Evolutionary conservation across 1,140 invertebrate species (phyloP).

Genomic region (Pissodes strobi): DNA sequence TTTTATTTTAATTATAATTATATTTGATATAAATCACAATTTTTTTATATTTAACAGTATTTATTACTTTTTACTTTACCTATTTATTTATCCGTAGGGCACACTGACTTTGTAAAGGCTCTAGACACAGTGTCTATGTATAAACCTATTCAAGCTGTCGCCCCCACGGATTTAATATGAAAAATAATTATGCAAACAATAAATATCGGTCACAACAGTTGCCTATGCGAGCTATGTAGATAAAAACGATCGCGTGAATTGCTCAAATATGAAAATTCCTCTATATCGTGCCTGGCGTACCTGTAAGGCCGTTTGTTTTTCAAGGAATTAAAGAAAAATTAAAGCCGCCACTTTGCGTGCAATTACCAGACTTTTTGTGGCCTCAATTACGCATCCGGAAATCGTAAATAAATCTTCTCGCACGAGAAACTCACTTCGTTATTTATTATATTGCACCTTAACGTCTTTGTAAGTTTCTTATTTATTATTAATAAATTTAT

Average conservation of each 20-base stretch:
- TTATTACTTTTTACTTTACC: too few species aligned
- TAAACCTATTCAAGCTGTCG: too few species aligned
- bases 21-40: too few species aligned
- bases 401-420: constrained; percentile 42
- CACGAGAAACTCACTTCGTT: constrained; percentile 25
- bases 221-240: constrained; percentile 25
- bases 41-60: too few species aligned
- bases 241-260: constrained; percentile 29
- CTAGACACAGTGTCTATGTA: too few species aligned
- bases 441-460: constrained; percentile 33
- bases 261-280: constrained; percentile 31
- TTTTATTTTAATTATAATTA: too few species aligned
- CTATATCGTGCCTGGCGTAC: constrained; percentile 22
- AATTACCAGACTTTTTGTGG: constrained; percentile 44
- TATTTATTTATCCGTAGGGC: too few species aligned
- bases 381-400: constrained; percentile 43
- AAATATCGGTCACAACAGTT: constrained; percentile 11
- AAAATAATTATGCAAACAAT: constrained; percentile 1
- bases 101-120: too few species aligned
- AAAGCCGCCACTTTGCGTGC: constrained; percentile 39
- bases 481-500: constrained; percentile 24
- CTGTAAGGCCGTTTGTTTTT: constrained; percentile 36
- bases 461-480: constrained; percentile 31
- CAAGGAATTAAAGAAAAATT: constrained; percentile 40
- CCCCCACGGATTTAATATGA: too few species aligned